Percentiles rank a stretch among this genome's conserved stretches.
Evolutionary conservation across 2,888 invertebrate genomes (phyloP).

Genomic region (Drosophila trichaetosa): DNA sequence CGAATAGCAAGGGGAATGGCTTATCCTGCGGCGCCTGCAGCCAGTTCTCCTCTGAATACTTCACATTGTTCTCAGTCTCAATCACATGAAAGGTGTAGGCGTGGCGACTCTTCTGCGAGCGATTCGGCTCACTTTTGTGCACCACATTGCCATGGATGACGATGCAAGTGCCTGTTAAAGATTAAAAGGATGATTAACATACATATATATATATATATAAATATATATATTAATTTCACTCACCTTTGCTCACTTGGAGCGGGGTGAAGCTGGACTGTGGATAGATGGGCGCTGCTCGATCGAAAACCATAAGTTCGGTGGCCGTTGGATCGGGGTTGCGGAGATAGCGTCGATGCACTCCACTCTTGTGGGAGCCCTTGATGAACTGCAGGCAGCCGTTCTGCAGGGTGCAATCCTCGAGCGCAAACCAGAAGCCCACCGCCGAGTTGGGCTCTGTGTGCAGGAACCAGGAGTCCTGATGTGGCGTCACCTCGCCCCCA

Average conservation of each 20-base stretch:
- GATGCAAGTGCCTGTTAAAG: constrained; percentile 90
- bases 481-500: constrained; percentile 93
- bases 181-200: neutral
- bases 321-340: constrained; percentile 89
- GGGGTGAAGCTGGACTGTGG: constrained; percentile 91
- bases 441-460: constrained; percentile 93
- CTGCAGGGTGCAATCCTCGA: constrained; percentile 95
- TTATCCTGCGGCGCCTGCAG: constrained; percentile 89
- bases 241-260: constrained; percentile 94
- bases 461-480: constrained; percentile 95
- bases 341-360: constrained; percentile 89
- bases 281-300: constrained; percentile 89
- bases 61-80: constrained; percentile 89
- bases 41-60: constrained; percentile 94
- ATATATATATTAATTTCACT: constrained; percentile 12
- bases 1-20: constrained; percentile 89
- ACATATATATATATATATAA: neutral
- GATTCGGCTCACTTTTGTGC: constrained; percentile 95
- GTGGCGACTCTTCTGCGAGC: constrained; percentile 92
- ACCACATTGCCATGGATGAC: constrained; percentile 97
- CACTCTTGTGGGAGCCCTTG: constrained; percentile 95
- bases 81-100: constrained; percentile 98
- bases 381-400: constrained; percentile 98
- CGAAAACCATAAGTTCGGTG: constrained; percentile 88
- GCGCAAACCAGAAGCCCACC: constrained; percentile 97